Base-by-base conservation (phyloP, 1,140 invertebrate species). In the Hycleus phaleratus region DNA sequence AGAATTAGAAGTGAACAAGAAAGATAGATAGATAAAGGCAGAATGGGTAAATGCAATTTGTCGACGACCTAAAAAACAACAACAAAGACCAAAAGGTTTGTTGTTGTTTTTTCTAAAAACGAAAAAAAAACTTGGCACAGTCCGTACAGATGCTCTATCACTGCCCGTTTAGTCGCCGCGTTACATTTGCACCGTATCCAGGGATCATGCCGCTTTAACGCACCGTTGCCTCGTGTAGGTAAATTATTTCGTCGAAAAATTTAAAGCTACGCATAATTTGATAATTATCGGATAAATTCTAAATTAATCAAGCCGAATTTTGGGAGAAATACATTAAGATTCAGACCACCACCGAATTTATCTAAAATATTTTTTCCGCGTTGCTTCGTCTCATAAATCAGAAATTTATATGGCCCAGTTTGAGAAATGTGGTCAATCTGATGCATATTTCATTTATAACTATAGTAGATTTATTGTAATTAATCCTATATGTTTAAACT, bases 121-220 rank as follows among this genome's bases (percentile, higher is more conserved):
- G n/a, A 49, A 49, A 53, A 44, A 32, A 32, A 32, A 48, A 58
- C 32, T 59, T 59, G 57, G 57, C 57, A 59, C 47, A 49, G 43
- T 42, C 46, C 49, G 39, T 48, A 48, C 45, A 26, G 50, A 32
- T 50, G 45, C 50, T 63, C 59, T 58, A 63, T 63, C 62, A 63
- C 55, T 54, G 56, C 50, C 62, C 49, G 58, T 60, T 60, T 62
- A 59, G 57, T 48, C 48, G 47, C 44, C 46, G 57, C 58, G 61
- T 60, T 55, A 58, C 61, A 60, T 63, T 63, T 63, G 61, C 61
- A 63, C 61, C 49, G 47, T 49, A 49, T 53, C 52, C n/a, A 40
- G 45, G 58, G 61, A 63, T 59, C 57, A 59, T 53, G 58, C 52
- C 53, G 62, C 18, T 61, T 63, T 64, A 61, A 64, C 54, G 56